Base-by-base conservation (phyloP, 1,140 invertebrate genomes). In the Asobara japonica region DNA sequence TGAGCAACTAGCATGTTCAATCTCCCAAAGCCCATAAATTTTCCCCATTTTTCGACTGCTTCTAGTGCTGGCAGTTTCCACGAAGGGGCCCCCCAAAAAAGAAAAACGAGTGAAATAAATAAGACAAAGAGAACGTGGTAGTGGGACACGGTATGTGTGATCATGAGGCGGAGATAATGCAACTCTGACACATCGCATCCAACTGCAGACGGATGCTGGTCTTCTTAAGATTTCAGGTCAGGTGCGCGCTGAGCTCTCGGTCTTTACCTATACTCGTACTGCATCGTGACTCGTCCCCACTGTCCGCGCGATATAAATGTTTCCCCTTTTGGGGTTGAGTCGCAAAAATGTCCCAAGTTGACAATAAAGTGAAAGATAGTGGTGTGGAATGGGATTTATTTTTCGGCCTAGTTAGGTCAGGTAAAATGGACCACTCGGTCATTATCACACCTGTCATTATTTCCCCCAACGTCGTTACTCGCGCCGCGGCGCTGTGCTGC, bases 141-240 rank as follows among this genome's bases (percentile, higher is more conserved):
- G 76, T 78, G n/a, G 72, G 78, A 79, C 77, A 80, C 61, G 76
- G 65, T 38, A 38, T 56, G 33, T 79, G 74, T 78, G 77, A 78
- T 79, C 27, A 51, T 25, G 22, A 25, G 18, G 48, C 10, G 41
- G 64, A 27, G 71, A 38, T 51, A 61, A 67, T n/a, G 29, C 48
- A 56, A 29, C 56, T 27, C 71, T 62, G 60, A 62, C 60, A 62
- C 60, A 62, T 62, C 29, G 31, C 60, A 62, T 62, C 60, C 29
- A 62, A 29, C n/a, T 62, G 27, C 27, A 67, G 36, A 67, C 25
- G 38, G 18, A 67, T 67, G 38, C 41, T 41, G 36, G 65, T 38
- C 70, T 67, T 33, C 60, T 81, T 76, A 79, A 77, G 77, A 71
- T 82, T 83, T 82, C 81, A 77, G 76, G 79, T 83, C 81, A 83